Evolutionary conservation across 1,140 invertebrate species (phyloP).

Genomic region (Pinna nobilis): DNA sequence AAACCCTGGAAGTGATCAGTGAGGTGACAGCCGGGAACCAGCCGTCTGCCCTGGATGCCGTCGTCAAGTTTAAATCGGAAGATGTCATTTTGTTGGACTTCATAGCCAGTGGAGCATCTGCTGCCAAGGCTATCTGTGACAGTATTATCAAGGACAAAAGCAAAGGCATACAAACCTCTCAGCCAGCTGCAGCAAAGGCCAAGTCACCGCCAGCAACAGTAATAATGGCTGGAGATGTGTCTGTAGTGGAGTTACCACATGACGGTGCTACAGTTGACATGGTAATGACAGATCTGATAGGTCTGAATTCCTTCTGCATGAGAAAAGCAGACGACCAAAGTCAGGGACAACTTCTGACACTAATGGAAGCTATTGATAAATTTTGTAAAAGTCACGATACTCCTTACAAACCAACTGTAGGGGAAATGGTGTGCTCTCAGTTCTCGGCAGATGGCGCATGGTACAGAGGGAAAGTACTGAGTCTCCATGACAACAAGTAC

Average conservation of each 20-base stretch:
- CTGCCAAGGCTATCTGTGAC: too few relatives aligned
- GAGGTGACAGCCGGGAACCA: too few relatives aligned
- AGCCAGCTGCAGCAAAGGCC: too few relatives aligned
- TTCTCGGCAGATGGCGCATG: slow-evolving; percentile 35
- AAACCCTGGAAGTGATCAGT: background rate
- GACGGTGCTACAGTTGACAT: slow-evolving; percentile 1
- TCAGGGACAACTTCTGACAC: background rate
- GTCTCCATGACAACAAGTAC: background rate
- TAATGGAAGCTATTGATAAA: background rate
- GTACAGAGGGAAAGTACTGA: slow-evolving; percentile 23
- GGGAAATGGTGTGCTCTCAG: slow-evolving; percentile 38
- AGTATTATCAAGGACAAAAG: too few relatives aligned
- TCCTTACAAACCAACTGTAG: slow-evolving; percentile 19
- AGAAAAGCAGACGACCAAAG: background rate
- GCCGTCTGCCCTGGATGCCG: too few relatives aligned
- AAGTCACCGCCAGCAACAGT: too few relatives aligned
- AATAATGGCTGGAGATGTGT: too few relatives aligned
- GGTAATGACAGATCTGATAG: background rate
- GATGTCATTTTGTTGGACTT: too few relatives aligned
- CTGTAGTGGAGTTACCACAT: background rate
- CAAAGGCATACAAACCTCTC: too few relatives aligned
- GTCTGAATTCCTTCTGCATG: slow-evolving; percentile 5
- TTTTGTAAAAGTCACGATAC: background rate
- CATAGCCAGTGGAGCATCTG: too few relatives aligned
- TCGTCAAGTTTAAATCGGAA: too few relatives aligned